phyloP scores from a whole-genome alignment of 1,140 invertebrate genomes.

The Helicoverpa zea region DNA sequence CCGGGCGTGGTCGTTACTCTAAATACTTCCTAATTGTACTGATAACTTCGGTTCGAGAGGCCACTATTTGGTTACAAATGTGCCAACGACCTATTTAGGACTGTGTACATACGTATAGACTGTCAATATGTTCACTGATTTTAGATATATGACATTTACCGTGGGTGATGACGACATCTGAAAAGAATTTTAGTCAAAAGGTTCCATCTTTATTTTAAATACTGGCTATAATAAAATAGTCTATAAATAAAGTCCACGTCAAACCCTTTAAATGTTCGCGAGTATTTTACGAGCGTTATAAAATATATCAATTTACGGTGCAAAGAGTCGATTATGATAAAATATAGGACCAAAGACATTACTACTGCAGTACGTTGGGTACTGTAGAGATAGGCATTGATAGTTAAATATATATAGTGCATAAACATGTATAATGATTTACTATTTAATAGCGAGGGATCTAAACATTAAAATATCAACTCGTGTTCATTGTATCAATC shows the following conservation, averaged over 20 bases:
- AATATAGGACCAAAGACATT: slow-evolving; percentile 8
- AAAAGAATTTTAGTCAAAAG: slow-evolving; percentile 19
- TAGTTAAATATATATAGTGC: background rate
- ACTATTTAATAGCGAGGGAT: too few relatives aligned
- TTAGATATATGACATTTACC: slow-evolving; percentile 3
- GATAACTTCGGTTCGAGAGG: slow-evolving; percentile 26
- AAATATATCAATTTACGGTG: slow-evolving; percentile 35
- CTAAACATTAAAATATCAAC: too few relatives aligned
- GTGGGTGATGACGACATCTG: background rate
- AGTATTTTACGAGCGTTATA: slow-evolving; percentile 44
- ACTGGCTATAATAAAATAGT: background rate
- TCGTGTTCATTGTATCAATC: too few relatives aligned
- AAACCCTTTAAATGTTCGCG: slow-evolving; percentile 23
- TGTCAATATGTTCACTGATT: slow-evolving; percentile 9
- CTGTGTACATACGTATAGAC: slow-evolving; percentile 9
- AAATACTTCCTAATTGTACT: slow-evolving; percentile 39
- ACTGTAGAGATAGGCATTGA: background rate
- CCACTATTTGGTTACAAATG: slow-evolving; percentile 20
- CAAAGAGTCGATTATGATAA: slow-evolving; percentile 25
- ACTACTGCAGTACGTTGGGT: background rate
- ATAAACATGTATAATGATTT: background rate
- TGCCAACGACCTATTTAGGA: background rate
- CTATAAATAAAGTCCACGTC: slow-evolving; percentile 9
- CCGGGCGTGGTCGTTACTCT: slow-evolving; percentile 31
- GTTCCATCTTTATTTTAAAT: background rate